Evolutionary conservation across 2,888 invertebrate genomes (phyloP).

Genomic region (Platynereis dumerilii): DNA sequence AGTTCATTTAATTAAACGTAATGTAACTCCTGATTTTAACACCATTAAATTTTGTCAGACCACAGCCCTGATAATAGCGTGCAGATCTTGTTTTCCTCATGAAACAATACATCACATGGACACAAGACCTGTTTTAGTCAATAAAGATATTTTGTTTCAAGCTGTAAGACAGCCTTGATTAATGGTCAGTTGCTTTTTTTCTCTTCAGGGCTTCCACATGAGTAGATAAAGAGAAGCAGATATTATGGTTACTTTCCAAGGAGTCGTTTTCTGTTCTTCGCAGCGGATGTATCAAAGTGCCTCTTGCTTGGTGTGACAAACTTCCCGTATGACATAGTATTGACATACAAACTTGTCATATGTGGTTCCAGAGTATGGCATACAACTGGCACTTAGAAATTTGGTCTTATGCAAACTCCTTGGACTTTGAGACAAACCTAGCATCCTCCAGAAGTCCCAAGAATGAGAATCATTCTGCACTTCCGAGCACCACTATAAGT

Average conservation of each 20-base stretch:
- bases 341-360: too few species aligned
- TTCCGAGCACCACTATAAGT: conserved; percentile 1
- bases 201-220: conserved; percentile 15
- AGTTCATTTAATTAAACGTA: too few species aligned
- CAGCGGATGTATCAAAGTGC: conserved; percentile 25
- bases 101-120: too few species aligned
- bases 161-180: too few species aligned
- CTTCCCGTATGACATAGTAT: conserved; percentile 30
- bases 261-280: conserved; percentile 28
- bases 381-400: conserved; percentile 20
- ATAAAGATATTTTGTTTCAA: too few species aligned
- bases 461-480: conserved; percentile 29
- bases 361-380: conserved; percentile 30
- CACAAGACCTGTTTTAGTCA: too few species aligned
- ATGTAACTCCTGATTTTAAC: too few species aligned
- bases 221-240: conserved; percentile 20
- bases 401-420: conserved; percentile 14
- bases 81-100: too few species aligned
- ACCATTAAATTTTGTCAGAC: too few species aligned
- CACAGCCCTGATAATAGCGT: too few species aligned
- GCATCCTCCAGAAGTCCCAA: conserved; percentile 26
- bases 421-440: conserved; percentile 28
- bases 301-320: conserved; percentile 32
- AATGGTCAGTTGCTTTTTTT: too few species aligned
- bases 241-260: conserved; percentile 21